Evolutionary conservation across 2,797 vertebrate genomes (phyloP).

Genomic region (Acanthornis magna): DNA sequence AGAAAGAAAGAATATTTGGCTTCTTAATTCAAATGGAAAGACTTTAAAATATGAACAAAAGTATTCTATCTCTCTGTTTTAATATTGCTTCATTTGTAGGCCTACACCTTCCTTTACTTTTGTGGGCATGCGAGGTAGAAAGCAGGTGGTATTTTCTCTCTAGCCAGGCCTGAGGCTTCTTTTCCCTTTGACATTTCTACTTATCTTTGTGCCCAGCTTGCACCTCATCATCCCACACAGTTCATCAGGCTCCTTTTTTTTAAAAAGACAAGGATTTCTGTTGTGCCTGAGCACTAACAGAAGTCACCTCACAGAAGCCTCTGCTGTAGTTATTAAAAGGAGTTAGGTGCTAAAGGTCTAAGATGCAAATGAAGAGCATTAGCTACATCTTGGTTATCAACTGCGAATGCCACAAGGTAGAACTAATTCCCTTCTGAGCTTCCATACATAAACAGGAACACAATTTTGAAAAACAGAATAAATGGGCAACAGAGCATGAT

Average conservation of each 20-base stretch:
- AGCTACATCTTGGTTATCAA: neutral
- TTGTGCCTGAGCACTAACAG: neutral
- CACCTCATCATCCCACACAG: neutral
- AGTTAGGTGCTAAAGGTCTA: neutral
- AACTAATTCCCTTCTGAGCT: neutral
- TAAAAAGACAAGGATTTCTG: neutral
- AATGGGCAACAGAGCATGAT: neutral
- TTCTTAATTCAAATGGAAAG: conserved; percentile 25
- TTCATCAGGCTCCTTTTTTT: neutral
- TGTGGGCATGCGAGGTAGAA: neutral
- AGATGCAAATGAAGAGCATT: neutral
- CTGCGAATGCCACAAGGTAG: neutral
- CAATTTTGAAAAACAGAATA: neutral
- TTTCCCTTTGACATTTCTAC: neutral
- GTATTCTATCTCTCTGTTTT: neutral
- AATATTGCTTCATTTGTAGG: neutral
- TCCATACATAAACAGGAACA: neutral
- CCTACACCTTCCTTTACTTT: neutral
- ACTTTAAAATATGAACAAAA: conserved; percentile 24
- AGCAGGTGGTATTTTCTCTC: neutral
- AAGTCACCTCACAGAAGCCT: neutral
- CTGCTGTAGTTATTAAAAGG: neutral
- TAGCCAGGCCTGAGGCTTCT: neutral
- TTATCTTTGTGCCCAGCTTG: neutral
- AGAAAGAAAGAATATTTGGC: neutral